Conservation (phyloP, 2,888 invertebrate genomes). For the Aleiodes testaceus region DNA sequence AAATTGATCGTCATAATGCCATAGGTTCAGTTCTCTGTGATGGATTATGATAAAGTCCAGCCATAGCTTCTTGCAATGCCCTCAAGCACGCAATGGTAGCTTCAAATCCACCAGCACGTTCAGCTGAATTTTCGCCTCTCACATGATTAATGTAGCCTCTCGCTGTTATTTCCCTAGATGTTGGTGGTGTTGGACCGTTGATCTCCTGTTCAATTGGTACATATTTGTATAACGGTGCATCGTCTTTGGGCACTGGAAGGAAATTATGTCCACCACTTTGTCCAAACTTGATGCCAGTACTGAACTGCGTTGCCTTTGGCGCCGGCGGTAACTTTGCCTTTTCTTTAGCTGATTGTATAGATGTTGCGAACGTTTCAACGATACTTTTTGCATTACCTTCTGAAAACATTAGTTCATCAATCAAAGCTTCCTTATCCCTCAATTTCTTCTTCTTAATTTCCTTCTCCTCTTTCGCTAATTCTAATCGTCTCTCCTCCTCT, state of each 20-base stretch:
- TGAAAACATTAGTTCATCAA: slow-evolving; percentile 96
- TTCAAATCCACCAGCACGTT: slow-evolving; percentile 92
- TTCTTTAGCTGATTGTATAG: slow-evolving; percentile 80
- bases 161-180: slow-evolving; percentile 77
- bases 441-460: slow-evolving; percentile 87
- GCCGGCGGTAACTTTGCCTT: slow-evolving; percentile 75
- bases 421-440: slow-evolving; percentile 91
- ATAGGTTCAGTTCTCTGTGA: slow-evolving; percentile 58
- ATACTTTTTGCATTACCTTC: slow-evolving; percentile 92
- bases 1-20: slow-evolving; percentile 51
- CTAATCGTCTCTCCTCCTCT: slow-evolving; percentile 83
- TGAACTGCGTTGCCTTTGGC: slow-evolving; percentile 82
- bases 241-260: slow-evolving; percentile 83
- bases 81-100: slow-evolving; percentile 87
- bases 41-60: slow-evolving; percentile 79
- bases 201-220: slow-evolving; percentile 71
- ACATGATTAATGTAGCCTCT: slow-evolving; percentile 85
- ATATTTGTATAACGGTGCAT: slow-evolving; percentile 85
- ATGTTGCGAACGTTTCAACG: slow-evolving; percentile 85
- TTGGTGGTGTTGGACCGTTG: slow-evolving; percentile 85
- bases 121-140: slow-evolving; percentile 81
- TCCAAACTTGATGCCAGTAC: slow-evolving; percentile 89
- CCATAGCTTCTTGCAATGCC: slow-evolving; percentile 90
- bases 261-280: slow-evolving; percentile 78
- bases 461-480: slow-evolving; percentile 77